Percentiles rank a stretch among this genome's conserved stretches.
These are phyloP conservation scores for Philypnodon macrostomus DNA, from an alignment of 2,797 vertebrate species.

Conservation along the genomic window DNA sequence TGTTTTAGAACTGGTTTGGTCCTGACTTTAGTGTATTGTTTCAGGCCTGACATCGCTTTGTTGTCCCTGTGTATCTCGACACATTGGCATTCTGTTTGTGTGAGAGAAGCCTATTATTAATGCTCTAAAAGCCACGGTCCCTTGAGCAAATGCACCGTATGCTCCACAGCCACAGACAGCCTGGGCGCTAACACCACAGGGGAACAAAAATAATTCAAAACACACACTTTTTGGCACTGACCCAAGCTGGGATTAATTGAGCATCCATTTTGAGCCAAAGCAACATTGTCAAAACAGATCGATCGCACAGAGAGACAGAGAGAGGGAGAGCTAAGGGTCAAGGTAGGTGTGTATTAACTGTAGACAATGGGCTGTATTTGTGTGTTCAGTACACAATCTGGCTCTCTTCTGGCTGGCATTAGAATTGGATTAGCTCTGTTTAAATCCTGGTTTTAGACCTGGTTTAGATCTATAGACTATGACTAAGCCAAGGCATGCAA, in stretches of 20 bases:
- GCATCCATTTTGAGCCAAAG: slow-evolving; percentile 32
- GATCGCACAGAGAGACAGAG: slow-evolving; percentile 34
- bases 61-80: slow-evolving; percentile 20
- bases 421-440: too few relatives aligned
- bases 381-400: slow-evolving; percentile 15
- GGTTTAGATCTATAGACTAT: too few relatives aligned
- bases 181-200: not conserved
- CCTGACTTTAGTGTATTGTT: too few relatives aligned
- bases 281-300: slow-evolving; percentile 59
- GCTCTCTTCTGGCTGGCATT: slow-evolving; percentile 39
- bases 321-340: slow-evolving; percentile 31
- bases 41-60: too few relatives aligned
- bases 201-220: not conserved
- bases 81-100: slow-evolving; percentile 17
- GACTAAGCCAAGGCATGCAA: too few relatives aligned
- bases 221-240: slow-evolving; percentile 8
- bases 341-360: slow-evolving; percentile 13
- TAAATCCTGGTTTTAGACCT: too few relatives aligned
- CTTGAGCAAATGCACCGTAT: slow-evolving; percentile 7
- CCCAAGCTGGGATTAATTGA: slow-evolving; percentile 42
- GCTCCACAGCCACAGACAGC: slow-evolving; percentile 1
- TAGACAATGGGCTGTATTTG: slow-evolving; percentile 20
- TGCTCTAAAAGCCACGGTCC: slow-evolving; percentile 32
- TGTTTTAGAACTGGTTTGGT: too few relatives aligned
- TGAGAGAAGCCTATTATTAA: slow-evolving; percentile 31